Evolutionary conservation across 1,140 invertebrate genomes (phyloP).

Genomic region (Drosophila suzukii): DNA sequence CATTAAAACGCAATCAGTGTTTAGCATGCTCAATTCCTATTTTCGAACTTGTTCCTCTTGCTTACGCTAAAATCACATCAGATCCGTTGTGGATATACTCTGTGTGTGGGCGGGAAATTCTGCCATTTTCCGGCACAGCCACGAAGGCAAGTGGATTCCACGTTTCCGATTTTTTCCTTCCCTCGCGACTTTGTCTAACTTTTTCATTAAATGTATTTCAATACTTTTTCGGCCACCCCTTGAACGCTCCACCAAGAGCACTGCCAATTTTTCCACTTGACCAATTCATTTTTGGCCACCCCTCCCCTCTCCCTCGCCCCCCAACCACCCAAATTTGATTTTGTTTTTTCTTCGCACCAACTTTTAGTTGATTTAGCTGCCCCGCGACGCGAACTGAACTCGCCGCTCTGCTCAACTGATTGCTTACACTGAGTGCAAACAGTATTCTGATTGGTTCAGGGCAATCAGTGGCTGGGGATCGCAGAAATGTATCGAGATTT

Average conservation of each 20-base stretch:
- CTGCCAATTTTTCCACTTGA: constrained; percentile 81
- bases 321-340: constrained; percentile 64
- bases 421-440: constrained; percentile 58
- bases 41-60: constrained; percentile 49
- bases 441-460: constrained; percentile 47
- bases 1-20: constrained; percentile 81
- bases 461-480: constrained; percentile 34
- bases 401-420: constrained; percentile 64
- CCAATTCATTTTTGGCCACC: constrained; percentile 73
- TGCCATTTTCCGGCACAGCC: constrained; percentile 16
- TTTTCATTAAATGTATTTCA: constrained; percentile 83
- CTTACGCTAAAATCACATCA: constrained; percentile 77
- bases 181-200: constrained; percentile 67
- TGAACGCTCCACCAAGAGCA: constrained; percentile 23
- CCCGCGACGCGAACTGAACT: constrained; percentile 64
- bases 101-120: constrained; percentile 4
- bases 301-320: not conserved
- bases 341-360: constrained; percentile 82
- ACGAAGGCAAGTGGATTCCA: constrained; percentile 36
- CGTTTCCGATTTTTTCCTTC: constrained; percentile 34
- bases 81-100: constrained; percentile 38
- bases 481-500: constrained; percentile 2
- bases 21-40: constrained; percentile 65
- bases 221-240: constrained; percentile 59
- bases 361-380: constrained; percentile 79